These are phyloP conservation scores for Epinotia brunnichana DNA, from an alignment of 2,888 invertebrate genomes.

Conservation along the genomic window DNA sequence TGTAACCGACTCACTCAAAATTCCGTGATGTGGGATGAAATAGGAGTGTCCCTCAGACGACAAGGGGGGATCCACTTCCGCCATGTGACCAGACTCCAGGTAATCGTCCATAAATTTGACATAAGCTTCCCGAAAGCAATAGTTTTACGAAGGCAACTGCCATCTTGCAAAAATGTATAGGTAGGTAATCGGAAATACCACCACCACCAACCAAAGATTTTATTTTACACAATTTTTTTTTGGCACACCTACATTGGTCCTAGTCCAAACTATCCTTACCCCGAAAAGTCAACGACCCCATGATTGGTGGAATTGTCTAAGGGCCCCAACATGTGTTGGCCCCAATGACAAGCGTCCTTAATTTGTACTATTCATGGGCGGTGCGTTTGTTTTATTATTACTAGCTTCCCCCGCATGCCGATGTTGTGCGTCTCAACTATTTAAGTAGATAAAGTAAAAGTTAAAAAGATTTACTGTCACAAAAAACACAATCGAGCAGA, in stretches of 20 bases:
- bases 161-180: no score
- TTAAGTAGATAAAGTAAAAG: no score
- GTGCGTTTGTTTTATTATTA: neutral
- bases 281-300: slow-evolving; percentile 9
- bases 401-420: neutral
- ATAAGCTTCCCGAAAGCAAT: no score
- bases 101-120: no score
- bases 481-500: no score
- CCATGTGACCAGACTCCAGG: neutral
- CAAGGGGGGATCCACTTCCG: neutral
- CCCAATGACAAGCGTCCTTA: slow-evolving; percentile 12
- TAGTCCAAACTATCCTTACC: slow-evolving; percentile 1
- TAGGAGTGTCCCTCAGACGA: neutral
- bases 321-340: slow-evolving; percentile 8
- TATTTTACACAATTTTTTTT: no score
- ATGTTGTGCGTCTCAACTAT: no score
- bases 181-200: no score
- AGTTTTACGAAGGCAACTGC: no score
- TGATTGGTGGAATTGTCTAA: slow-evolving; percentile 27
- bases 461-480: no score
- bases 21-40: neutral
- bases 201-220: no score
- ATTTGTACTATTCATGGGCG: slow-evolving; percentile 27
- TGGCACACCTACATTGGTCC: no score
- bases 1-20: neutral